Conservation (phyloP, 2,888 invertebrate genomes). For the Tribolium freemani region DNA sequence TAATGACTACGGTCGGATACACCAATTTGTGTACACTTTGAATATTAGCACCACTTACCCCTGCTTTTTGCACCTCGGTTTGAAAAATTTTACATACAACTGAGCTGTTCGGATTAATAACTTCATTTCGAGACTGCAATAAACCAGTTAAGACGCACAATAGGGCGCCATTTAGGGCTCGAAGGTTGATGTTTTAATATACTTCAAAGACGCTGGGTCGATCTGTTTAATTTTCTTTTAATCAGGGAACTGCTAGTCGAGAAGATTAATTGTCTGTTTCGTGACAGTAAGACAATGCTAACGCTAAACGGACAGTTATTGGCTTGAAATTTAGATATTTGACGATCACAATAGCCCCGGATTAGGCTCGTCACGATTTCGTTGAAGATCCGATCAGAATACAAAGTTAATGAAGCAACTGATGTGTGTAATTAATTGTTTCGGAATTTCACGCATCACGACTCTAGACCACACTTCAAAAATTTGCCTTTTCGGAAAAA, state of each 20-base stretch:
- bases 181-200: slow-evolving; percentile 17
- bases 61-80: slow-evolving; percentile 4
- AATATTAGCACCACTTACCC: slow-evolving; percentile 21
- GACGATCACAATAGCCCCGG: not conserved
- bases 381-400: not conserved
- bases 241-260: slow-evolving; percentile 5
- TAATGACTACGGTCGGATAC: slow-evolving; percentile 46
- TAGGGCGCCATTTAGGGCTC: not conserved
- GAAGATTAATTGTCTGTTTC: slow-evolving; percentile 34
- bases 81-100: not conserved
- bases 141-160: slow-evolving; percentile 6
- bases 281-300: slow-evolving; percentile 27
- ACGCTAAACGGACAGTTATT: slow-evolving; percentile 33
- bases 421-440: slow-evolving; percentile 28
- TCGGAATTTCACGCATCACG: not conserved
- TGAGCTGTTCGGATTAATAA: not conserved
- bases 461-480: not conserved
- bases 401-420: slow-evolving; percentile 12
- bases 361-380: slow-evolving; percentile 5
- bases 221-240: slow-evolving; percentile 34
- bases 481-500: not conserved
- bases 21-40: slow-evolving; percentile 41
- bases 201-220: slow-evolving; percentile 10
- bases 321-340: slow-evolving; percentile 27
- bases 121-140: not conserved